Base-by-base conservation (phyloP, 2,113 vertebrate species). In the Poecilia latipinna region DNA sequence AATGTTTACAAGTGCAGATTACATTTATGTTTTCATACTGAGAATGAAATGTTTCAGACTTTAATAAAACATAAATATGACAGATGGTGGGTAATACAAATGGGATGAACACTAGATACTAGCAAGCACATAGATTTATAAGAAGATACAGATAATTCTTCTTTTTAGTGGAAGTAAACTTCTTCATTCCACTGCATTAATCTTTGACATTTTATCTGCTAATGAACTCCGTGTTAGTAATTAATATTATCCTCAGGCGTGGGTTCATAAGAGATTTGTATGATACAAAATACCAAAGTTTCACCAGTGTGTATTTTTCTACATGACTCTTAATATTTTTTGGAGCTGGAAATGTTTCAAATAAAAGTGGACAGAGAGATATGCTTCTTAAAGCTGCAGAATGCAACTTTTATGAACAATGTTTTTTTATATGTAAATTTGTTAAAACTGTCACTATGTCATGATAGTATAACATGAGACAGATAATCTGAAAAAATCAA, bases 201-300 rank as follows among this genome's bases (percentile, higher is more conserved):
- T 74, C 13, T 68, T 69, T 62, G 60, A 61, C 22, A 64, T 4
- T 66, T 90, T 88, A 91, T 90, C 91, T 88, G 70, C 78, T 1
- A 75, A 79, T 88, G 90, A 92, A 89, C 89, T 78, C 77, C 1
- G 8, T 1, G 24, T 65, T 79, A 71, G 76, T 92, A 87, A 92
- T 85, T 72, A 78, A 92, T 88, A 86, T 57, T 8, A 61, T 70
- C 61, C 80, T 84, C 72, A 11, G 22, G 22, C 8, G 0, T n/a
- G 17, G 51, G 24, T 57, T 57, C 24, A 24, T 57, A 57, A 8
- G 51, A 48, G 44, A 48, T 5, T 48, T 48, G 44, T 48, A 7
- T 48, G 51, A 24, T 22, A n/a, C 8, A 57, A 24, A 57, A 54
- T 8, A 22, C 7, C 6, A 54, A 42, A 4, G 13, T 8, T 54